Evolutionary conservation across 2,797 vertebrate genomes (phyloP).

Genomic region (Neoniphon sammara): DNA sequence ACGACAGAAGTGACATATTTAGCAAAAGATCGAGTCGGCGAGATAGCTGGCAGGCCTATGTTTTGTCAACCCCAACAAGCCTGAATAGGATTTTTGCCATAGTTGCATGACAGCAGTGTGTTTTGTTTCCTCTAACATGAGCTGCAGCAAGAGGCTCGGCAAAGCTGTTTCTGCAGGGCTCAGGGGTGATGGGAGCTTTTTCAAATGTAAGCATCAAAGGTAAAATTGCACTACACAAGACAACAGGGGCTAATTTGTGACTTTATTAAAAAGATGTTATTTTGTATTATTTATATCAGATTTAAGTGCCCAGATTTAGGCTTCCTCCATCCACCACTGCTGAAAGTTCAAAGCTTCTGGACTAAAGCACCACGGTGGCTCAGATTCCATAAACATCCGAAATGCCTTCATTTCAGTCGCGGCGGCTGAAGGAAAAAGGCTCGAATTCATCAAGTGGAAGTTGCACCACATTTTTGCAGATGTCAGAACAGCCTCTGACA

Average conservation of each 20-base stretch:
- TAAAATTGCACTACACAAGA: neutral
- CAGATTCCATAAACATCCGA: conserved; percentile 67
- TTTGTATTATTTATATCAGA: neutral
- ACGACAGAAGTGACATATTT: neutral
- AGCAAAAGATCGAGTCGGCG: neutral
- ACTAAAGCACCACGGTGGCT: conserved; percentile 49
- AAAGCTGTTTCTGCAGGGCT: conserved; percentile 1
- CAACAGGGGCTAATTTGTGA: neutral
- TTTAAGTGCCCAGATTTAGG: neutral
- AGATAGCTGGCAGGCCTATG: conserved; percentile 5
- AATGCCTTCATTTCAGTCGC: conserved; percentile 48
- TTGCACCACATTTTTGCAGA: conserved; percentile 38
- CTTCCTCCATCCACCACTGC: conserved; percentile 28
- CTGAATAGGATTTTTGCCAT: conserved; percentile 48
- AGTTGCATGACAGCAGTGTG: conserved; percentile 41
- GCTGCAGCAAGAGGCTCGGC: conserved; percentile 36
- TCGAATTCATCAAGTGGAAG: conserved; percentile 61
- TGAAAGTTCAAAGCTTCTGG: conserved; percentile 52
- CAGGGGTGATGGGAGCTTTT: conserved; percentile 5
- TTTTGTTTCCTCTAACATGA: conserved; percentile 48
- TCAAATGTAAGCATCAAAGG: neutral
- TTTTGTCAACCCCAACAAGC: conserved; percentile 33
- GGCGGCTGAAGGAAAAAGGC: conserved; percentile 49
- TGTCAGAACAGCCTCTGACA: conserved; percentile 57
- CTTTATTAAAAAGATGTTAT: neutral